phyloP scores from a whole-genome alignment of 2,888 invertebrate genomes.

The Sminthurinus aureus region DNA sequence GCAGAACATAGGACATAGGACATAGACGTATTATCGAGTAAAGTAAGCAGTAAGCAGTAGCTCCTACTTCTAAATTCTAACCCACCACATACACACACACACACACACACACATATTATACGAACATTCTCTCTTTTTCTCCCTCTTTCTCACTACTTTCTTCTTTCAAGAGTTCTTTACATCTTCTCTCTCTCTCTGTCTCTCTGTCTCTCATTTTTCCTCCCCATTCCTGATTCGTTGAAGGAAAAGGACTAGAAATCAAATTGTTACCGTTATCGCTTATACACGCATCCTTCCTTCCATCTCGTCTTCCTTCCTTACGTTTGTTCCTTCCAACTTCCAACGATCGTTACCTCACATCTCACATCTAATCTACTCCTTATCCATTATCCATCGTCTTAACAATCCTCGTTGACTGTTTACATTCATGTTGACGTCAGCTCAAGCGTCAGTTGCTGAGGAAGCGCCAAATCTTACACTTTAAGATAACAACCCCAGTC shows the following conservation, averaged over 20 bases:
- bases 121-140: background rate
- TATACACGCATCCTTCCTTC: background rate
- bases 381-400: no score
- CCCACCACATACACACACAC: conserved; percentile 3
- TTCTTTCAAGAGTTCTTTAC: background rate
- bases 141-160: background rate
- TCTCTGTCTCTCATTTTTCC: background rate
- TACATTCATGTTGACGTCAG: no score
- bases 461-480: no score
- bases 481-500: no score
- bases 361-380: no score
- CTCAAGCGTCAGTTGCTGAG: no score
- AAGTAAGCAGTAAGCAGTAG: background rate
- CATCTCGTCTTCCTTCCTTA: background rate
- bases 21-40: no score
- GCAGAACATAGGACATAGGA: background rate
- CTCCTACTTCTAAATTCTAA: background rate
- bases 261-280: background rate
- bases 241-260: no score
- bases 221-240: no score
- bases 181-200: background rate
- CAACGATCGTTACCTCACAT: no score
- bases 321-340: background rate
- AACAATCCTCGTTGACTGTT: no score
- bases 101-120: background rate